Percentiles rank a stretch among this genome's conserved stretches.
Conservation (phyloP, 2,888 invertebrate genomes). For the Trachelus iudaicus region DNA sequence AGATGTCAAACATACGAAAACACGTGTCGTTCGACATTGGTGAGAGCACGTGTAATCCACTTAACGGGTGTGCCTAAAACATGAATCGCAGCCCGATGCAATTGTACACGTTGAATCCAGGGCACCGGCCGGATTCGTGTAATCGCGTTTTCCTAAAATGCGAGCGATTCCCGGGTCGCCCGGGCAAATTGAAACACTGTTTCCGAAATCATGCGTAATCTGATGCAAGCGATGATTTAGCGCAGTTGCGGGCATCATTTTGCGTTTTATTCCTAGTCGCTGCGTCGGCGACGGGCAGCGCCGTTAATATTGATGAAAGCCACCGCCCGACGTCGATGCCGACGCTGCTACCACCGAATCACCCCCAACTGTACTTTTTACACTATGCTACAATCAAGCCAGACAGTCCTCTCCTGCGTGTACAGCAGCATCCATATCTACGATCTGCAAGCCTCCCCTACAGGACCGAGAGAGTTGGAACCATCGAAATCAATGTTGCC, state of each 20-base stretch:
- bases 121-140: slow-evolving; percentile 13
- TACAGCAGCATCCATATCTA: slow-evolving; percentile 7
- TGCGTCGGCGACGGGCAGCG: background rate
- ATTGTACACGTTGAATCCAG: background rate
- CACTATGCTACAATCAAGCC: background rate
- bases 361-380: background rate
- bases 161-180: slow-evolving; percentile 18
- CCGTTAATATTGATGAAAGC: slow-evolving; percentile 44
- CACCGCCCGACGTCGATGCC: background rate
- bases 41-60: background rate
- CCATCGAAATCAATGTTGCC: background rate
- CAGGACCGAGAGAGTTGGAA: background rate
- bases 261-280: slow-evolving; percentile 28
- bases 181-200: slow-evolving; percentile 27
- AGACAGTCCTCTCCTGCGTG: background rate
- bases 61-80: slow-evolving; percentile 42
- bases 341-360: slow-evolving; percentile 9
- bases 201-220: slow-evolving; percentile 38
- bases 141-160: slow-evolving; percentile 41
- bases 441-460: background rate
- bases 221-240: slow-evolving; percentile 37
- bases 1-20: background rate
- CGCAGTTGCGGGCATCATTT: slow-evolving; percentile 25
- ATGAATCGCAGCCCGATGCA: slow-evolving; percentile 35
- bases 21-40: background rate